phyloP scores from a whole-genome alignment of 2,797 vertebrate genomes.

The Acridotheres tristis region DNA sequence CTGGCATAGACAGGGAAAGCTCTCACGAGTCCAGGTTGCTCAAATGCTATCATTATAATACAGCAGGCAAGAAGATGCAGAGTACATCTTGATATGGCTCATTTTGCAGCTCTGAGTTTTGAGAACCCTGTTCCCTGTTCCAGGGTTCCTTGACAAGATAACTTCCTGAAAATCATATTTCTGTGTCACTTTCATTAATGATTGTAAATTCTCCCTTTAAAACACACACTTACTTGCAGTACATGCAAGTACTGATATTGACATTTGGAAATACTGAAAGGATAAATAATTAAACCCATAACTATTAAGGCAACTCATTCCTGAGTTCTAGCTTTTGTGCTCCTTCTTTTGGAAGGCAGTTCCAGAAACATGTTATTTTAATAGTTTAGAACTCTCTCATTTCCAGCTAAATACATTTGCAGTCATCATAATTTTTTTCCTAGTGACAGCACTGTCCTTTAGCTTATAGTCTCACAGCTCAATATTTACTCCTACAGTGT shows the following conservation, averaged over 20 bases:
- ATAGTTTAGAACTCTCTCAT: neutral
- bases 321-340: neutral
- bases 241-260: neutral
- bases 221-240: fast-evolving
- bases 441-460: constrained; percentile 38
- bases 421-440: neutral
- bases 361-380: neutral
- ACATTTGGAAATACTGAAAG: neutral
- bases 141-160: neutral
- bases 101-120: neutral
- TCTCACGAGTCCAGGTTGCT: neutral
- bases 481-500: constrained; percentile 2
- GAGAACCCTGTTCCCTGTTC: neutral
- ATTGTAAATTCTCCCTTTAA: neutral
- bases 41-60: fast-evolving
- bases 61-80: neutral
- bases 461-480: neutral
- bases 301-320: neutral
- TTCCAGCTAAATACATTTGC: neutral
- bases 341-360: neutral
- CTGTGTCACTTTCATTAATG: neutral
- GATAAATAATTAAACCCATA: neutral
- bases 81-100: neutral
- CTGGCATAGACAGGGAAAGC: neutral
- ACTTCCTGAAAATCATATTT: neutral